These are phyloP conservation scores for Nymphicus hollandicus DNA, from an alignment of 2,113 vertebrate genomes.

Conservation along the genomic window DNA sequence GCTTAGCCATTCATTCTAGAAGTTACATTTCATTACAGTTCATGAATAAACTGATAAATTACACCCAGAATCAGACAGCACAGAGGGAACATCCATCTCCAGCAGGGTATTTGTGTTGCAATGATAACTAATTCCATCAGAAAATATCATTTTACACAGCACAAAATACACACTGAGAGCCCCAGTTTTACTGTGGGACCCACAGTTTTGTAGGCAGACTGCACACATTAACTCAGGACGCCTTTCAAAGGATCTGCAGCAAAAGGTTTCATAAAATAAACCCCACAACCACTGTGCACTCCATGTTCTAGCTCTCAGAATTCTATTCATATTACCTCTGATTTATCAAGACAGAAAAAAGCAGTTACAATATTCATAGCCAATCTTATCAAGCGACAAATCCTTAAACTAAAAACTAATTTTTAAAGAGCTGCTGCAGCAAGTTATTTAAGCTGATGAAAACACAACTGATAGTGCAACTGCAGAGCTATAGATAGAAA, in stretches of 20 bases:
- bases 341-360: not conserved
- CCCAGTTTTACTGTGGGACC: not conserved
- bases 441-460: constrained; percentile 1
- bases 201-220: not conserved
- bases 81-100: not conserved
- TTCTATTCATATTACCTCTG: not conserved
- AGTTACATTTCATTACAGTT: not conserved
- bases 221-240: not conserved
- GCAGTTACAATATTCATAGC: not conserved
- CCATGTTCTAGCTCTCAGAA: not conserved
- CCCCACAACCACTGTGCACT: not conserved
- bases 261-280: not conserved
- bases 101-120: not conserved
- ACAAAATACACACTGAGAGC: not conserved
- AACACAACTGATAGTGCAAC: not conserved
- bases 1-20: not conserved
- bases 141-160: not conserved
- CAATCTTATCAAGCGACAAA: not conserved
- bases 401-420: constrained; percentile 4
- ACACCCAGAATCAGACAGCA: not conserved
- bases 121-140: not conserved
- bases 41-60: not conserved
- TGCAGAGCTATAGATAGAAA: constrained; percentile 55
- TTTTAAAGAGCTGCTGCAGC: not conserved
- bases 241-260: not conserved